Conservation (phyloP, 2,113 vertebrate species). For the Antechinus flavipes region DNA sequence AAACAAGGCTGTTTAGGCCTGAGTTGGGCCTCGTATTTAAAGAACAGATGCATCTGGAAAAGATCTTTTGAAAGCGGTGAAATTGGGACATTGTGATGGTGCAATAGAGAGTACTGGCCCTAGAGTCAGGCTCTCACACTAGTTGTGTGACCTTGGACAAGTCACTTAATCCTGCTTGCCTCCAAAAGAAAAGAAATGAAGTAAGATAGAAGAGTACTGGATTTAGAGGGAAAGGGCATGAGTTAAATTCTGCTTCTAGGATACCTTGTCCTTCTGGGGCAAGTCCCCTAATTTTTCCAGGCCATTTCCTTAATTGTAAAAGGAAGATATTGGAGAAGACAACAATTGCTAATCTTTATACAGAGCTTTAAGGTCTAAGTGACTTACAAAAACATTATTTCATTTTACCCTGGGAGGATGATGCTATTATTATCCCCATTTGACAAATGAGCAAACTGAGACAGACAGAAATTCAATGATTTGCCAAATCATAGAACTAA, state of each 20-base stretch:
- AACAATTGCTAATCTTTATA: background rate
- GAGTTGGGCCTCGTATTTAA: background rate
- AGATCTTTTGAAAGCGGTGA: background rate
- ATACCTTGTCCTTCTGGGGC: no score
- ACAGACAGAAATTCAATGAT: background rate
- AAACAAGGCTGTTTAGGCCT: background rate
- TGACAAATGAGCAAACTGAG: background rate
- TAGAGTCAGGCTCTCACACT: background rate
- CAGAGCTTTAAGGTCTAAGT: background rate
- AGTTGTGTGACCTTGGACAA: background rate
- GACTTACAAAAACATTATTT: background rate
- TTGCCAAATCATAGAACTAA: background rate
- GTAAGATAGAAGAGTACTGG: no score
- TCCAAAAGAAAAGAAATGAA: no score
- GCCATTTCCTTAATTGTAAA: background rate
- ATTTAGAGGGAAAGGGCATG: no score
- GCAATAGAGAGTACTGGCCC: background rate
- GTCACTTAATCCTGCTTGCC: no score
- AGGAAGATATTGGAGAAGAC: background rate
- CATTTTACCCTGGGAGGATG: background rate
- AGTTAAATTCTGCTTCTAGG: no score
- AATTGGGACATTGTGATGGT: background rate
- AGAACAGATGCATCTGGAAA: background rate
- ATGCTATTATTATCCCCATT: background rate
- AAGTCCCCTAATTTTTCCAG: background rate